Conservation (phyloP, 2,888 invertebrate species). For the Tricholauxania praeusta region DNA sequence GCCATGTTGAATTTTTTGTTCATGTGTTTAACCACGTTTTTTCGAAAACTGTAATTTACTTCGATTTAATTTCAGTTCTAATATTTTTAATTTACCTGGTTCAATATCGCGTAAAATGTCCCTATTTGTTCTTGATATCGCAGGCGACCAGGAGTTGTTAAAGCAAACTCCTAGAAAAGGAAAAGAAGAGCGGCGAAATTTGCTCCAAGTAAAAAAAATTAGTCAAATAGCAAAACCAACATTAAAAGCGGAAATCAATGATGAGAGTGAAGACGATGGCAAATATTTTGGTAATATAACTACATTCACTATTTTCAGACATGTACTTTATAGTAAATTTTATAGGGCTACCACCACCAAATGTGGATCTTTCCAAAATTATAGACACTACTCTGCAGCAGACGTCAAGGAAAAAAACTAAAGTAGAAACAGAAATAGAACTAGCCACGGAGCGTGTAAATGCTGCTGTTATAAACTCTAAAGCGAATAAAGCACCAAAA, state of each 20-base stretch:
- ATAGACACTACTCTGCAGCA: constrained; percentile 47
- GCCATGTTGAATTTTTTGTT: too few relatives aligned
- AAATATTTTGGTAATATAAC: constrained; percentile 53
- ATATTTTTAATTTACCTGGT: too few relatives aligned
- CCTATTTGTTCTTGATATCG: constrained; percentile 60
- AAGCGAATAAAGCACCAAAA: constrained; percentile 32
- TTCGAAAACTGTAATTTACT: too few relatives aligned
- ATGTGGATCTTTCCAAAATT: constrained; percentile 50
- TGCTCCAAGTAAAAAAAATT: constrained; percentile 26
- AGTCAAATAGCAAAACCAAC: constrained; percentile 11
- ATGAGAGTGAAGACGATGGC: constrained; percentile 50
- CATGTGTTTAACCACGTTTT: too few relatives aligned
- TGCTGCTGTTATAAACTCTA: constrained; percentile 49
- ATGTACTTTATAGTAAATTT: not conserved
- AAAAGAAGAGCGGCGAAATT: constrained; percentile 6
- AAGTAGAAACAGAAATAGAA: constrained; percentile 50
- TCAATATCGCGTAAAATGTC: constrained; percentile 51
- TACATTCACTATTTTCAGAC: not conserved
- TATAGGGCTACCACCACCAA: constrained; percentile 53
- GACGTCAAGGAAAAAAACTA: constrained; percentile 39
- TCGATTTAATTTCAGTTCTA: too few relatives aligned
- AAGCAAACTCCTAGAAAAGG: constrained; percentile 21
- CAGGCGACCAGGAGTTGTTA: constrained; percentile 59
- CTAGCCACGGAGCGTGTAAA: constrained; percentile 49
- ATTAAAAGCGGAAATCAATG: constrained; percentile 40